Evolutionary conservation across 2,113 vertebrate genomes (phyloP).

Genomic region (Trogon surrucura): DNA sequence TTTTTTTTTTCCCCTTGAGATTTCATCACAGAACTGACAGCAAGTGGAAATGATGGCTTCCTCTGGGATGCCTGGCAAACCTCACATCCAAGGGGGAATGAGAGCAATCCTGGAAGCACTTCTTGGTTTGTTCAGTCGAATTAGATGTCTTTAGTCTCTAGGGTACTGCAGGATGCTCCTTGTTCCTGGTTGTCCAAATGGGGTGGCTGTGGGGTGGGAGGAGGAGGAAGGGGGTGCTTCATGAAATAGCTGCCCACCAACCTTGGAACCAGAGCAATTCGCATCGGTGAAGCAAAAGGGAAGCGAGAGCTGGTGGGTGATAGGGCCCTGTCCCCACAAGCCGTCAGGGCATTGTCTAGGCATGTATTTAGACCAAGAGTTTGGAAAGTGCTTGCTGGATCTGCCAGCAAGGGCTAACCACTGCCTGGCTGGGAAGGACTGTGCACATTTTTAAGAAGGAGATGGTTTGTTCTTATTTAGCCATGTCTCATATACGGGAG

Average conservation of each 20-base stretch:
- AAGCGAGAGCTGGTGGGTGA: fast-evolving
- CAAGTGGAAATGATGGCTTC: neutral
- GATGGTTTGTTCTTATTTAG: constrained; percentile 14
- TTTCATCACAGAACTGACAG: neutral
- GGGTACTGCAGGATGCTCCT: neutral
- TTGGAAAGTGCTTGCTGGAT: neutral
- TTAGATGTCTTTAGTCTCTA: neutral
- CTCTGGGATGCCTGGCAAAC: neutral
- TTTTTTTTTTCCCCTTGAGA: neutral
- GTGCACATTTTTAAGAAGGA: neutral
- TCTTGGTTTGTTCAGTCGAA: neutral
- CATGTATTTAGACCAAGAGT: neutral
- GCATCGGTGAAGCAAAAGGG: neutral
- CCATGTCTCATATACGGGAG: neutral
- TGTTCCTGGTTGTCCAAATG: neutral
- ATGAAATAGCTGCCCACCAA: fast-evolving
- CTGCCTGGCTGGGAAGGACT: constrained; percentile 8
- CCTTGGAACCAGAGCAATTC: neutral
- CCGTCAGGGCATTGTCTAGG: neutral
- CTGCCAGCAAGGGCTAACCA: constrained; percentile 29
- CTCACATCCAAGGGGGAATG: neutral
- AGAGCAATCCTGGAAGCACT: neutral
- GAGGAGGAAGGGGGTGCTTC: neutral
- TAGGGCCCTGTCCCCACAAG: neutral
- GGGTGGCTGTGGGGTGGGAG: neutral